Evolutionary conservation across 2,797 vertebrate species (phyloP), one percentile per base, ranked within the genome.

Genomic region (Paguma larvata): DNA sequence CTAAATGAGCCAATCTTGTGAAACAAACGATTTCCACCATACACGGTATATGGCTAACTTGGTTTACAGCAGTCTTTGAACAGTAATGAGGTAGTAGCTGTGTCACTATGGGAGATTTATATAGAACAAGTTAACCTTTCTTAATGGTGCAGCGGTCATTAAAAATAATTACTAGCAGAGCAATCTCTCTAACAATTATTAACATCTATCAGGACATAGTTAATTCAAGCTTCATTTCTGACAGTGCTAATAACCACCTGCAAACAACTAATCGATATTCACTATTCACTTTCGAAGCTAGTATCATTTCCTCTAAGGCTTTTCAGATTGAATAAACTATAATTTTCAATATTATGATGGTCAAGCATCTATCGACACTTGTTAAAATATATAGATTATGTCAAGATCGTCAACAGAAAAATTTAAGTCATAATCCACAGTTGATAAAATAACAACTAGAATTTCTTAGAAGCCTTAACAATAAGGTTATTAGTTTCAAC

Each of bases 81-180:
- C 88, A 89, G 96, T 97, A 98, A 98, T 96, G 97, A 98, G 97
- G 96, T 38, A 96, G 97, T 21, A 98, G 96, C 93, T 95, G 70
- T 97, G 91, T 91, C 98, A 98, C 97, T 95, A 90, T 18, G 85
- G 96, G 56, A 98, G 93, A 98, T 96, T 95, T 92, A 97, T 48
- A 97, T 19, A n/a, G 88, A 98, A 94, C 94, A 98, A 98, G 96
- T 95, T 98, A 97, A 98, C 96, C 98, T 98, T 98, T 97, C 97
- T 97, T 96, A 98, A 98, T 92, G 92, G 97, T 88, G 97, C 75
- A 53, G 84, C 88, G 96, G 96, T 93, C 97, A 97, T 97, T 98
- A 98, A 98, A 97, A 98, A 98, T 97, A 97, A 98, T 98, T 95
- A 98, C 90, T 78, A 96, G 62, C 59, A 97, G 93, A 65, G 79